Percentiles rank a stretch among this genome's conserved stretches.
These are phyloP conservation scores for Drosophila paulistorum DNA, from an alignment of 1,140 invertebrate species.

Conservation along the genomic window DNA sequence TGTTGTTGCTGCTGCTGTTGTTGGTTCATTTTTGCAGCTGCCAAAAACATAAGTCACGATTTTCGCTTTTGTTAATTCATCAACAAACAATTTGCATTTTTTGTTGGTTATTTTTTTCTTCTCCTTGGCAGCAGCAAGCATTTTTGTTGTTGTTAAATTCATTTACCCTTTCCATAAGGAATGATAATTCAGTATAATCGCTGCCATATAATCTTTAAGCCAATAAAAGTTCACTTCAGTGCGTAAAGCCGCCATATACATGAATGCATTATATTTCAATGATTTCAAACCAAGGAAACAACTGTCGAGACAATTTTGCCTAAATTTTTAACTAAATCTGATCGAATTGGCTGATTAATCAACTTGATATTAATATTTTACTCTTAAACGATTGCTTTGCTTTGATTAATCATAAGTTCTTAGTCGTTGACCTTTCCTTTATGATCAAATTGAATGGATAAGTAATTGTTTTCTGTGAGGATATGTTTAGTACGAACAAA, in stretches of 20 bases:
- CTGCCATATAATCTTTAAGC: background rate
- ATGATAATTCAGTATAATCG: constrained; percentile 7
- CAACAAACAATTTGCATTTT: constrained; percentile 82
- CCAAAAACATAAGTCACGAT: constrained; percentile 82
- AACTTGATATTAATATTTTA: no score
- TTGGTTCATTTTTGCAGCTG: constrained; percentile 65
- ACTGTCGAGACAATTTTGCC: no score
- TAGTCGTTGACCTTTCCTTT: no score
- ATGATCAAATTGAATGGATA: no score
- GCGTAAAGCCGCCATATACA: background rate
- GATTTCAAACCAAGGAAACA: no score
- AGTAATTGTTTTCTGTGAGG: no score
- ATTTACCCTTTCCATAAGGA: constrained; percentile 8
- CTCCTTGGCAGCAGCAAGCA: background rate
- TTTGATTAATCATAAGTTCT: no score
- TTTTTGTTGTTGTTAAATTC: background rate
- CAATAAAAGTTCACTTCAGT: background rate
- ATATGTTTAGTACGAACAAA: no score
- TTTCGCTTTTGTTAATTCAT: constrained; percentile 82
- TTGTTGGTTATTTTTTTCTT: constrained; percentile 54
- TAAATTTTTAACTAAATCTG: no score
- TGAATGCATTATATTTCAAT: no score
- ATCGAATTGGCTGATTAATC: no score
- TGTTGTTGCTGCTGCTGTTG: constrained; percentile 31
- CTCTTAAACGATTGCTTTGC: no score